phyloP scores from a whole-genome alignment of 2,797 vertebrate genomes.

The Sparidentex hasta region DNA sequence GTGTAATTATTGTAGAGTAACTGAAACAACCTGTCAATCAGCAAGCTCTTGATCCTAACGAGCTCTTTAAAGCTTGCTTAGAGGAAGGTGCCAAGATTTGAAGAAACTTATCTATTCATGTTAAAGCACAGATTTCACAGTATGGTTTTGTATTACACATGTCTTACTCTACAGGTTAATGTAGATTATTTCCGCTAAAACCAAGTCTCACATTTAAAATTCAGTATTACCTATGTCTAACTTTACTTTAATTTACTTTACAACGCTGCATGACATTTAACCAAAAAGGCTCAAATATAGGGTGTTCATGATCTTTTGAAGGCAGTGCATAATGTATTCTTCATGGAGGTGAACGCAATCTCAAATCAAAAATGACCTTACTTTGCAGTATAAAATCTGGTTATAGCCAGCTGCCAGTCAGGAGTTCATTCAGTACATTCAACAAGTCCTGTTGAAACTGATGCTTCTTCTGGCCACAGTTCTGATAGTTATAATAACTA shows the following conservation, averaged over 20 bases:
- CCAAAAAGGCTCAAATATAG: constrained; percentile 46
- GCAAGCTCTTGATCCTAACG: neutral
- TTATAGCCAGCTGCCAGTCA: constrained; percentile 53
- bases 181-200: constrained; percentile 26
- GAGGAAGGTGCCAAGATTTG: constrained; percentile 15
- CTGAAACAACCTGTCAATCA: constrained; percentile 27
- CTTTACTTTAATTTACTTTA: too few species aligned
- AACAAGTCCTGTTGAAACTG: constrained; percentile 60
- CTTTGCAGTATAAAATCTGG: constrained; percentile 70
- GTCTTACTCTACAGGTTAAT: constrained; percentile 13
- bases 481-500: constrained; percentile 49
- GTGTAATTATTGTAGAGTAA: neutral
- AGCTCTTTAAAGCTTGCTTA: constrained; percentile 19
- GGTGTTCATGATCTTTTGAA: constrained; percentile 56
- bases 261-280: constrained; percentile 44
- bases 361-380: constrained; percentile 66
- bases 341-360: constrained; percentile 48
- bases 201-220: constrained; percentile 39
- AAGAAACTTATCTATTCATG: neutral
- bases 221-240: constrained; percentile 20
- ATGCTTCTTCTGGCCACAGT: constrained; percentile 56
- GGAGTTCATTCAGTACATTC: constrained; percentile 60
- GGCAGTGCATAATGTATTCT: constrained; percentile 57
- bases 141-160: constrained; percentile 35
- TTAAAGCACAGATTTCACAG: constrained; percentile 35